phyloP scores from a whole-genome alignment of 2,797 vertebrate species.

The Sebastes vulpes region DNA sequence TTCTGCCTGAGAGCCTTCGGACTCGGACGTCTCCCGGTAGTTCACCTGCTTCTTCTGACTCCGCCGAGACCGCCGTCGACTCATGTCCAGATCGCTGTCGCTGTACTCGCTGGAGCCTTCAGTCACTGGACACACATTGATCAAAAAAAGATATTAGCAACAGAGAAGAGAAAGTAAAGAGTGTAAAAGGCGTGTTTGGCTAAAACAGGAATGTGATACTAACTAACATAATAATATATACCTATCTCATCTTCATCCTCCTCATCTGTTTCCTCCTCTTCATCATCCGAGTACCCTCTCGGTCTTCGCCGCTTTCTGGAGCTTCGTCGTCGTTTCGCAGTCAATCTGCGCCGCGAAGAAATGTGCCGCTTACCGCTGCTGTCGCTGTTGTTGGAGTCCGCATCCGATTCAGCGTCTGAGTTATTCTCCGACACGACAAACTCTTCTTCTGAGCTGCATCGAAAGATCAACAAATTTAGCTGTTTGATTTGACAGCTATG shows the following conservation, averaged over 20 bases:
- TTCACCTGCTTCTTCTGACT: constrained; percentile 95
- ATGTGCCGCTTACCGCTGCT: constrained; percentile 54
- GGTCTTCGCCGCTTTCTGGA: constrained; percentile 86
- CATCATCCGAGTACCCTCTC: constrained; percentile 94
- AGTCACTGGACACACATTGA: constrained; percentile 83
- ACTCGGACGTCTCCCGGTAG: constrained; percentile 96
- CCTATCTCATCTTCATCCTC: constrained; percentile 88
- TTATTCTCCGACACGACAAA: constrained; percentile 93
- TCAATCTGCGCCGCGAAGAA: constrained; percentile 69
- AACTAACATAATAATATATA: background rate
- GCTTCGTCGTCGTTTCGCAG: constrained; percentile 82
- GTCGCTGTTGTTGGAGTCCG: constrained; percentile 90
- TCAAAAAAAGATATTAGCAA: background rate
- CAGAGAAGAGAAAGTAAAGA: background rate
- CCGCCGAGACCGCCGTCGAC: constrained; percentile 92
- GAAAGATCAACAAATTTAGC: background rate
- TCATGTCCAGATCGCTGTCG: constrained; percentile 94
- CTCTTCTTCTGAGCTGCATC: constrained; percentile 91
- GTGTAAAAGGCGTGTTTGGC: background rate
- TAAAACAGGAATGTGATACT: background rate
- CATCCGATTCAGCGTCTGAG: constrained; percentile 86
- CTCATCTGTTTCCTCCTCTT: constrained; percentile 92
- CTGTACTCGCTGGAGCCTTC: constrained; percentile 95
- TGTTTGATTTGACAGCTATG: background rate
- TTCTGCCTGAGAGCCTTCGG: constrained; percentile 91